A percentile compares a stretch with the other conserved stretches of the same genome.
These are phyloP conservation scores for Ceratina australensis DNA, from an alignment of 1,140 invertebrate species.

Conservation along the genomic window DNA sequence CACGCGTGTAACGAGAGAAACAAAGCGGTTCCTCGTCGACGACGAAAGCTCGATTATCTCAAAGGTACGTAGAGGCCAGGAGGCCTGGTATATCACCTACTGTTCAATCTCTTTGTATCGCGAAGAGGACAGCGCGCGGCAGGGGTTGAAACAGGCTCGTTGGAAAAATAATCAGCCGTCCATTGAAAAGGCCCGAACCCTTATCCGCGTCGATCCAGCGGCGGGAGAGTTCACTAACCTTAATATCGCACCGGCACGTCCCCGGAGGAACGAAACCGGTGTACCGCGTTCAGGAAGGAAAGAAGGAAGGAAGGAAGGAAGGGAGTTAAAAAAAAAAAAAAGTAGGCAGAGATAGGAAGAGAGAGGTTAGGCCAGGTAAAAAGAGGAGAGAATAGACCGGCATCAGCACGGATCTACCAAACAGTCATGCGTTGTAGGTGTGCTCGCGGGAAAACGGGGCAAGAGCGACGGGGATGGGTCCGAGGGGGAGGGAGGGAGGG, in stretches of 20 bases:
- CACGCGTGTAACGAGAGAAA: no score
- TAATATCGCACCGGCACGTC: slow-evolving; percentile 36
- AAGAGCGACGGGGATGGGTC: not conserved
- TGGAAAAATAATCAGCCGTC: not conserved
- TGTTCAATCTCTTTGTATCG: no score
- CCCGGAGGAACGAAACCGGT: slow-evolving; percentile 7
- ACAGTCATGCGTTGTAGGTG: slow-evolving; percentile 47
- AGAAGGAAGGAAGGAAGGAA: not conserved
- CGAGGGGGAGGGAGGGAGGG: not conserved
- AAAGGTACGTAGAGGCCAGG: no score
- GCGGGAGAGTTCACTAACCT: slow-evolving; percentile 52
- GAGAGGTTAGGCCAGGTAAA: slow-evolving; percentile 15
- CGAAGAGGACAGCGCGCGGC: no score
- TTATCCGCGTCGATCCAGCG: slow-evolving; percentile 9
- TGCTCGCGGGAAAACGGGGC: not conserved
- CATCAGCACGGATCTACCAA: slow-evolving; percentile 42
- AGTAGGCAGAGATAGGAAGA: not conserved
- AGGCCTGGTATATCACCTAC: no score
- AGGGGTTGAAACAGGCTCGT: not conserved
- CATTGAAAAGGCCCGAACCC: not conserved
- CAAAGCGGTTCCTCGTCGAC: no score
- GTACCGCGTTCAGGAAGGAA: not conserved
- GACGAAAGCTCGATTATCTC: no score
- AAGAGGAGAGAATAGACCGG: slow-evolving; percentile 34
- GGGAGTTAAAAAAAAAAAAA: not conserved